Evolutionary conservation across 2,113 vertebrate species (phyloP).

Genomic region (Onychostruthus taczanowskii): DNA sequence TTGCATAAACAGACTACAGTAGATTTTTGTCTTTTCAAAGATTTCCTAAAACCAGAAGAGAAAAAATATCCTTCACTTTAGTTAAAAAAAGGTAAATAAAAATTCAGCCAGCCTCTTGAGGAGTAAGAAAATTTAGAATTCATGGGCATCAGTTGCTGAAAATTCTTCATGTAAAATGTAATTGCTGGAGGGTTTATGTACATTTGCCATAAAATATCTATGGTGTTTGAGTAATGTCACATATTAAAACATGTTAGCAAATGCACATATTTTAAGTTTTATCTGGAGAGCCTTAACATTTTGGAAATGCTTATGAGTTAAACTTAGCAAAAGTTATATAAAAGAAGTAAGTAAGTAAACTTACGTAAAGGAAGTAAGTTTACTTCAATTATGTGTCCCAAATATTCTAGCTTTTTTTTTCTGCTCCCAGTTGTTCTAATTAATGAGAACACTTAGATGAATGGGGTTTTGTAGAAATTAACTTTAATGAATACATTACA

Average conservation of each 20-base stretch:
- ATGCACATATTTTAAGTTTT: not conserved
- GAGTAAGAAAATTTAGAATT: not conserved
- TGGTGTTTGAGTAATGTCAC: not conserved
- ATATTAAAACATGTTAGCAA: not conserved
- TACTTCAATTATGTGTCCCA: not conserved
- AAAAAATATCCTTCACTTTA: not conserved
- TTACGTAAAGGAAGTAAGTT: not conserved
- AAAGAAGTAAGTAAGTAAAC: not conserved
- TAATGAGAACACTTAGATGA: not conserved
- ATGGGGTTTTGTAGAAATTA: not conserved
- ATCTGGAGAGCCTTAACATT: not conserved
- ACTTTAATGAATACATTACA: not conserved
- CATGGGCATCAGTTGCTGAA: not conserved
- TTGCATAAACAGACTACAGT: not conserved
- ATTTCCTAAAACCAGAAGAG: not conserved
- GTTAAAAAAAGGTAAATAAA: not conserved
- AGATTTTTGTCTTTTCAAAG: not conserved
- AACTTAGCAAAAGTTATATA: not conserved
- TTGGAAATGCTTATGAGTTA: not conserved
- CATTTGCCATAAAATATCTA: not conserved
- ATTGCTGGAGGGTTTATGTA: not conserved
- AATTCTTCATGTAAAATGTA: not conserved
- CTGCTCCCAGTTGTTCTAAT: not conserved
- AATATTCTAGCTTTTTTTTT: not conserved
- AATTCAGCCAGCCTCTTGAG: not conserved